Conservation (phyloP, 2,797 vertebrate genomes). For the Pempheris klunzingeri region DNA sequence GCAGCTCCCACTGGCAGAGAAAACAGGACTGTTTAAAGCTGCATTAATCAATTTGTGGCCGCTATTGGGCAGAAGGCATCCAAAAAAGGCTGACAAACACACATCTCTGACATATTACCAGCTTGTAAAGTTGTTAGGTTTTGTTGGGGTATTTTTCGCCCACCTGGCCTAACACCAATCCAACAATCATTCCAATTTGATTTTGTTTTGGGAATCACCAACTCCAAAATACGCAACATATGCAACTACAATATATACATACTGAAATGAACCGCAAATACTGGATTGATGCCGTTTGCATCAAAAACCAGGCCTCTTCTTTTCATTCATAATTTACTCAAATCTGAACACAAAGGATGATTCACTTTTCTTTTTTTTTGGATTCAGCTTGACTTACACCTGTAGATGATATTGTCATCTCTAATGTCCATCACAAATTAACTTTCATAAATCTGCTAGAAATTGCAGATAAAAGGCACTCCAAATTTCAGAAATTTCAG, state of each 20-base stretch:
- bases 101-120: neutral
- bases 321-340: no score
- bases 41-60: slow-evolving; percentile 16
- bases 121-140: neutral
- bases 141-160: neutral
- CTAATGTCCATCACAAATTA: neutral
- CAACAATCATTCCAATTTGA: neutral
- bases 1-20: slow-evolving; percentile 31
- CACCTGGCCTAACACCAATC: neutral
- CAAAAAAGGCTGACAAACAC: neutral
- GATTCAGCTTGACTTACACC: neutral
- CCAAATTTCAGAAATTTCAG: neutral
- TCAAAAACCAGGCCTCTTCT: no score
- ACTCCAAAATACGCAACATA: neutral
- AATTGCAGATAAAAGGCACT: neutral
- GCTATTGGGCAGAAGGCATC: neutral
- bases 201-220: neutral
- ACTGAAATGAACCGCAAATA: neutral
- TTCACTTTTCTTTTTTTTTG: neutral
- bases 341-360: neutral
- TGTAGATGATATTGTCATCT: neutral
- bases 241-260: neutral
- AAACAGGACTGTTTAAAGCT: slow-evolving; percentile 27
- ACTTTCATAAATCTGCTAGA: neutral
- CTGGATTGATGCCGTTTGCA: neutral